Percentiles rank a stretch among this genome's conserved stretches.
Conservation (phyloP, 2,797 vertebrate genomes). For the Molothrus ater region DNA sequence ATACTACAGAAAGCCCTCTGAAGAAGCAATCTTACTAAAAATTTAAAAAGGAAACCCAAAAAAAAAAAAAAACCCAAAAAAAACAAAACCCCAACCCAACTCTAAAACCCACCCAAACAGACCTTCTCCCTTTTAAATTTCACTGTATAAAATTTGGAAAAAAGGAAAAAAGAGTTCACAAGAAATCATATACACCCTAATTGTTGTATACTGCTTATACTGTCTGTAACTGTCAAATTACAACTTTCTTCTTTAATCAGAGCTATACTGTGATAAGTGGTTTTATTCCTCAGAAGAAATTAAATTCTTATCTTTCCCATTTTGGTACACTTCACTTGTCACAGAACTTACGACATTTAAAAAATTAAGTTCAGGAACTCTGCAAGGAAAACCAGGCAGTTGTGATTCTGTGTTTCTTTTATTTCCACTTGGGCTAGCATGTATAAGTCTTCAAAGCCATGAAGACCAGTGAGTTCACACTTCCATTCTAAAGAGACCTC, state of each 20-base stretch:
- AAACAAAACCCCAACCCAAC: no score
- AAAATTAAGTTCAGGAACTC: background rate
- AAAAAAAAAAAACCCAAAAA: no score
- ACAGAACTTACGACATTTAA: slow-evolving; percentile 1
- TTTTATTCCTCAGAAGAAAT: slow-evolving; percentile 37
- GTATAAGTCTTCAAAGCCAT: background rate
- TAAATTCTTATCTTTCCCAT: background rate
- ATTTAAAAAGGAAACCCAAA: background rate
- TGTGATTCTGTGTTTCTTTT: background rate
- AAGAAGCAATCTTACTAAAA: slow-evolving; percentile 29
- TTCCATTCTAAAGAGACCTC: background rate
- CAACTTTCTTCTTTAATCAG: background rate
- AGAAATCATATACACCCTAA: background rate
- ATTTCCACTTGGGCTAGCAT: background rate
- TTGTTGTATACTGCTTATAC: background rate
- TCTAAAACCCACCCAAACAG: background rate
- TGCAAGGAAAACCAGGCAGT: background rate
- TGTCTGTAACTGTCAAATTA: background rate
- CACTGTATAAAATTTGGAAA: background rate
- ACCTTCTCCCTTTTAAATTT: slow-evolving; percentile 33
- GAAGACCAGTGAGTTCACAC: background rate
- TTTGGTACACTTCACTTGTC: background rate
- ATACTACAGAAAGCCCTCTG: background rate
- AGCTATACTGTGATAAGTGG: background rate
- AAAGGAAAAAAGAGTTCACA: background rate